Evolutionary conservation across 1,140 invertebrate species (phyloP), one percentile per base, ranked within the genome.

Genomic region (Physella acuta): DNA sequence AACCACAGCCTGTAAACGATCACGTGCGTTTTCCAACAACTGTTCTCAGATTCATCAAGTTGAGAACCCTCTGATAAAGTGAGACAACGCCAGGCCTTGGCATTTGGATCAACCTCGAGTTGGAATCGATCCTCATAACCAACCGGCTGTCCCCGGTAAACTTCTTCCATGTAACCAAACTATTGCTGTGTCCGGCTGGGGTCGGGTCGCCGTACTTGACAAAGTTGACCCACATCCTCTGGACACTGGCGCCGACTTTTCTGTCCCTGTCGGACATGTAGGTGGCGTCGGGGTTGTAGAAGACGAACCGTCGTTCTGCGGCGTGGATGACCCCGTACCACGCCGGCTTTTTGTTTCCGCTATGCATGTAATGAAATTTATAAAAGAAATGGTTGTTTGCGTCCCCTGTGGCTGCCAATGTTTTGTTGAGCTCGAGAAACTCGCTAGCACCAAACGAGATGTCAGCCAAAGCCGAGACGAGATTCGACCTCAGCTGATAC

Each of bases 161-260:
- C n/a, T n/a, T n/a, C n/a, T n/a, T n/a, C n/a, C n/a, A n/a, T n/a
- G n/a, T n/a, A n/a, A n/a, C n/a, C n/a, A n/a, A n/a, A n/a, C n/a
- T n/a, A n/a, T n/a, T n/a, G n/a, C n/a, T n/a, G n/a, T n/a, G n/a
- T 11, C 37, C 4, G 16, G 36, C 1, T 28, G 59, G 59, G 1
- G 59, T 61, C 20, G 59, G 59, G 33, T 61, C 24, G 16, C 59
- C 59, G 37, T 44, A 44, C 24, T 44, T 61, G 33, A 39, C 30
- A 61, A 61, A 61, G 24, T 61, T 61, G 17, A 28, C 36, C 59
- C 62, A 64, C 62, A 64, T 64, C 0, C 8, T 52, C 26, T 64
- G 62, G 3, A 64, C 62, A 30, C 11, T 44, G 14, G 49, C n/a
- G 28, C 44, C 62, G 2, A 64, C 49, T 31, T 26, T 16, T 17